Evolutionary conservation across 2,113 vertebrate genomes (phyloP).

Genomic region (Tinamus guttatus): DNA sequence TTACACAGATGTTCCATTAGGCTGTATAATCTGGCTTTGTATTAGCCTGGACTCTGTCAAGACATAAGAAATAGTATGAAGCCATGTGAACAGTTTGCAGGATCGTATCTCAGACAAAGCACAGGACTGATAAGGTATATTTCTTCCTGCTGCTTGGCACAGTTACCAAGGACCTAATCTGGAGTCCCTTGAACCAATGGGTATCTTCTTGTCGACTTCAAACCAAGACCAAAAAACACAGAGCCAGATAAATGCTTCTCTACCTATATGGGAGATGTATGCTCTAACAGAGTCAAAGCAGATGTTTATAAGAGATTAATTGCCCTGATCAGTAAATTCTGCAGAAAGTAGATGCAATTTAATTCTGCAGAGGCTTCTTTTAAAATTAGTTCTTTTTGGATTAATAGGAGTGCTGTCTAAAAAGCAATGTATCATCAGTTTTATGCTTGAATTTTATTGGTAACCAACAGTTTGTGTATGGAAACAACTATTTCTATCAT

Average conservation of each 20-base stretch:
- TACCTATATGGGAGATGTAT: background rate
- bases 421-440: background rate
- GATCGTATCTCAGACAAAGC: background rate
- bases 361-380: background rate
- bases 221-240: background rate
- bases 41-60: background rate
- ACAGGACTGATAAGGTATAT: background rate
- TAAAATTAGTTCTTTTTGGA: background rate
- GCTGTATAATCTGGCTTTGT: background rate
- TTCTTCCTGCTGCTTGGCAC: background rate
- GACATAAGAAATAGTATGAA: background rate
- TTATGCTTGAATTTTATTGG: background rate
- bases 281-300: background rate
- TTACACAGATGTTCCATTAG: background rate
- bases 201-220: background rate
- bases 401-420: background rate
- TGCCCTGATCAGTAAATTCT: constrained; percentile 14
- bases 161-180: background rate
- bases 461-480: background rate
- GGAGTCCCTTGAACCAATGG: background rate
- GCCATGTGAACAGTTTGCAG: background rate
- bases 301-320: constrained; percentile 8
- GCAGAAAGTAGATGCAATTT: background rate
- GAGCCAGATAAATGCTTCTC: background rate
- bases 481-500: background rate